These are phyloP conservation scores for Acropternis orthonyx DNA, from an alignment of 2,797 vertebrate species.

Conservation along the genomic window DNA sequence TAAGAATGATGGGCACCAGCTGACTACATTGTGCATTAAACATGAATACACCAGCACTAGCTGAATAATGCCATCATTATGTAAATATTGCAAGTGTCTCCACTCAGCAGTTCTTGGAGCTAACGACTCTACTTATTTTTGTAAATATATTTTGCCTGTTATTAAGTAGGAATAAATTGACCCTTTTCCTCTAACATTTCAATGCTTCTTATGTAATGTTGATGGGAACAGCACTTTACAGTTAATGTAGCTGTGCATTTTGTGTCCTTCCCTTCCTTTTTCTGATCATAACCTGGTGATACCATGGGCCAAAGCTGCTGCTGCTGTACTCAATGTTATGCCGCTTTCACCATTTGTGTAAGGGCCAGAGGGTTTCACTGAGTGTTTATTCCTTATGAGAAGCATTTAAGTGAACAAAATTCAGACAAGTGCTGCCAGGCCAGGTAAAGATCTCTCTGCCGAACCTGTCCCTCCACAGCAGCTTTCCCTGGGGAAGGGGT, in stretches of 20 bases:
- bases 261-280: not conserved
- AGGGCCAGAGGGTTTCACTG: not conserved
- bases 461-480: not conserved
- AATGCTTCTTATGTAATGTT: not conserved
- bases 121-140: slow-evolving; percentile 34
- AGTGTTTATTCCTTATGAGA: not conserved
- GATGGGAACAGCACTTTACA: not conserved
- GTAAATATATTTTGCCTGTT: slow-evolving; percentile 37
- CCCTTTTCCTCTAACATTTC: slow-evolving; percentile 32
- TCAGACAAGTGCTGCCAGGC: not conserved
- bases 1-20: not conserved
- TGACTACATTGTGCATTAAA: not conserved
- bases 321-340: not conserved
- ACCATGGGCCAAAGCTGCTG: not conserved
- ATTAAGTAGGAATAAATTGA: slow-evolving; percentile 50
- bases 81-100: slow-evolving; percentile 43
- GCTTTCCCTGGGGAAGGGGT: not conserved
- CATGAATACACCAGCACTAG: not conserved
- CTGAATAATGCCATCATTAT: slow-evolving; percentile 31
- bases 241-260: not conserved
- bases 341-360: not conserved
- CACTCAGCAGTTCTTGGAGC: slow-evolving; percentile 30
- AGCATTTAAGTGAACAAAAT: slow-evolving; percentile 24
- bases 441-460: not conserved
- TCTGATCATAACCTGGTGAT: not conserved